These are phyloP conservation scores for Callithrix jacchus DNA, from an alignment of 2,113 vertebrate species.

Conservation along the genomic window DNA sequence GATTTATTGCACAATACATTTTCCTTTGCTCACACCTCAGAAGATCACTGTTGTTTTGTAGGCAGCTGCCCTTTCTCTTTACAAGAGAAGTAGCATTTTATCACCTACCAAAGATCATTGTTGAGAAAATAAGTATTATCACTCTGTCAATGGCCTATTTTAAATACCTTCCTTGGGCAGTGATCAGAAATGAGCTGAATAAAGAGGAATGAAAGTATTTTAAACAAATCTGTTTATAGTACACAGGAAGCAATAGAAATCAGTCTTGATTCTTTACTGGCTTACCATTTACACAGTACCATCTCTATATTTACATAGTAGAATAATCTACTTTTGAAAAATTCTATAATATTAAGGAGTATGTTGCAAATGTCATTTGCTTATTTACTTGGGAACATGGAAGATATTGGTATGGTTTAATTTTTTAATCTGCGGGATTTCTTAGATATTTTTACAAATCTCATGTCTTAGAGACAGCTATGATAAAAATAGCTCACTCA, in stretches of 20 bases:
- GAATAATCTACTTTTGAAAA: constrained; percentile 44
- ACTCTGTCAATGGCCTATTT: constrained; percentile 62
- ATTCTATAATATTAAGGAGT: not conserved
- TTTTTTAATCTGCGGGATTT: constrained; percentile 9
- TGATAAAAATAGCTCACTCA: constrained; percentile 34
- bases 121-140: constrained; percentile 68
- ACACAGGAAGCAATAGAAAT: constrained; percentile 35
- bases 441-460: constrained; percentile 37
- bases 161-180: constrained; percentile 46
- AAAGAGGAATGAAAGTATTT: constrained; percentile 41
- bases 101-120: constrained; percentile 62
- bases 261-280: not conserved
- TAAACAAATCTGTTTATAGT: constrained; percentile 49
- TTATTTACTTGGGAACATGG: not conserved
- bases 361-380: not conserved
- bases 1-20: constrained; percentile 61
- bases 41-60: constrained; percentile 72
- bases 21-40: constrained; percentile 72
- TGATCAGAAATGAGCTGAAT: not conserved
- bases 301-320: not conserved
- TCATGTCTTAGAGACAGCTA: not conserved
- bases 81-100: constrained; percentile 68
- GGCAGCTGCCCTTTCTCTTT: constrained; percentile 74
- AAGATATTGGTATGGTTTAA: constrained; percentile 1
- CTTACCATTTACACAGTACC: not conserved